Base-by-base conservation (phyloP, 2,888 invertebrate species). In the Oxyteleia sp. region DNA sequence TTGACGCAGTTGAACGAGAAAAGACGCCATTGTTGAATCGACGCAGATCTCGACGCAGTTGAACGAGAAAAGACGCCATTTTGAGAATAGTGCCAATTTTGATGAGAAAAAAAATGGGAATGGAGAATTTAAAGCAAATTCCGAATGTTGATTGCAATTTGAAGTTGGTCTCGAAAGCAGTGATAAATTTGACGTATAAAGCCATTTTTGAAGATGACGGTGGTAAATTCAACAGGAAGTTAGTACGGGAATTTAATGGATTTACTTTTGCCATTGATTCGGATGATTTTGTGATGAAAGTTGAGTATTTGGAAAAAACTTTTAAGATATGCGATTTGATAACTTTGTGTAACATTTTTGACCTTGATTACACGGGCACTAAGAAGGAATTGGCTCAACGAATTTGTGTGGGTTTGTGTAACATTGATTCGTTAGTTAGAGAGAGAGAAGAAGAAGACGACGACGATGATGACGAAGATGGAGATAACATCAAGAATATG, bases 191-290 rank as follows among this genome's bases (percentile, higher is more conserved):
- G 2, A 23, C 45, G 7, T 26, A 55, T 26, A 53, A 32, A 45
- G n/a, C 43, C 18, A 29, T 57, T 55, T 69, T 55, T 15, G 69
- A 45, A 43, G 16, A 29, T 26, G 49, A 64, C 4, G 64, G 64
- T n/a, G 35, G 49, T 49, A 20, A 49, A 3, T 13, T 5, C 5
- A 64, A 64, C 47, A 43, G 49, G 32, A 43, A 64, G 13, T 29
- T 47, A 0, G 16, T 64, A 15, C 47, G 47, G 15, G 49, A 64
- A 16, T 64, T 64, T 18, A 11, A 3, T 11, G 49, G 64, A 29
- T 64, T 64, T 20, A 13, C 15, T 7, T 64, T 64, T 49, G n/a
- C 13, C 0, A 18, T 11, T 18, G 29, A 35, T 43, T 61, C 43
- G 1, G 20, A 61, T 26, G 43, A 45, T 8, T 61, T 16, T 18